Evolutionary conservation across 2,113 vertebrate genomes (phyloP).

Genomic region (Trematocara marginatum): DNA sequence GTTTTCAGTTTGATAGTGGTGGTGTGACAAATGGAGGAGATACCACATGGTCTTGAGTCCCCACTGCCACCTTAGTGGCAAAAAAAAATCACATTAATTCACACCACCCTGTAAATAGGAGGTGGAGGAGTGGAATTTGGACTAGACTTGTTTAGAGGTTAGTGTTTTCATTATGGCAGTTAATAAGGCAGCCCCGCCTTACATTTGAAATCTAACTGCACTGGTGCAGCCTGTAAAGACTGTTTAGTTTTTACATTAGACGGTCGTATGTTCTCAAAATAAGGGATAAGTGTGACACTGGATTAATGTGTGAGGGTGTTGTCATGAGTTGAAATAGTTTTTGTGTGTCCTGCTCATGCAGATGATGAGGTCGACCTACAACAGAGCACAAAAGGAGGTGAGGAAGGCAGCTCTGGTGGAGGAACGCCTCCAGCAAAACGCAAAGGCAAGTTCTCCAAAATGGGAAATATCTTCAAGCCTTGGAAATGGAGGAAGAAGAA

Average conservation of each 20-base stretch:
- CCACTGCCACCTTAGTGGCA: not conserved
- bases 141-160: not conserved
- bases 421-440: constrained; percentile 80
- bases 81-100: not conserved
- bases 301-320: not conserved
- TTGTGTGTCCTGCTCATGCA: constrained; percentile 2
- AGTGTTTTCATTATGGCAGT: not conserved
- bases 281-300: not conserved
- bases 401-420: constrained; percentile 77
- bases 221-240: not conserved
- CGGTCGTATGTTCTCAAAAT: not conserved
- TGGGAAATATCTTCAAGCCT: constrained; percentile 93
- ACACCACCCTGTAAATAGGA: not conserved
- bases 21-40: not conserved
- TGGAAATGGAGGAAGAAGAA: constrained; percentile 99
- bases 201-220: not conserved
- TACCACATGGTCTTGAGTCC: not conserved
- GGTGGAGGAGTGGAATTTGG: not conserved
- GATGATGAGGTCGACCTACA: constrained; percentile 80
- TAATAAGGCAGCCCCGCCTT: not conserved
- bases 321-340: not conserved
- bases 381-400: constrained; percentile 64
- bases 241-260: not conserved
- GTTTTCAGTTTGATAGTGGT: not conserved
- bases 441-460: constrained; percentile 89